Evolutionary conservation across 2,888 invertebrate genomes (phyloP), one percentile per base, ranked within the genome.

Genomic region (Apotomis capreana): DNA sequence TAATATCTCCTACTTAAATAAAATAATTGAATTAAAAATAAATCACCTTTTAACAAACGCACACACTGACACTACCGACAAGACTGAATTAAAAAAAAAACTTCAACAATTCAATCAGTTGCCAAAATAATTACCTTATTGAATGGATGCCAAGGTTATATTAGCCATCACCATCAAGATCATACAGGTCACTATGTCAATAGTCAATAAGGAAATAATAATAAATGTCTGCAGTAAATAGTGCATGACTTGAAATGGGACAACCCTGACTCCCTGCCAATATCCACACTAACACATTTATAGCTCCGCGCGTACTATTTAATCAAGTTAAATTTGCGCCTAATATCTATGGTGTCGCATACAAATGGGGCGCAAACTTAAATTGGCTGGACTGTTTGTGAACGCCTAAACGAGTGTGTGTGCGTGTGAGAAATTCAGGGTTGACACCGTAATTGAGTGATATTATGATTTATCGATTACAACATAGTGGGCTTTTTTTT

Each of bases 201-300:
- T 64, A 70, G 77, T 79, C 70, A 80, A 79, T 78, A 83, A 54
- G 76, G 81, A 80, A 75, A 77, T 57, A n/a, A 73, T 13, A 60
- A 78, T 75, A 77, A 80, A 75, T 65, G 78, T 78, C 73, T 74
- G 74, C 61, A 67, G 6, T 51, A 75, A 70, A 68, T 78, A 75
- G 64, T 77, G 75, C 76, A 77, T 77, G 62, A 37, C 62, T 65
- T 37, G 0, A 62, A 54, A 59, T 26, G 58, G n/a, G 72, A 49
- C 72, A 68, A 51, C 68, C 72, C 72, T 68, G 68, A 59, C 13
- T 8, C 13, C 36, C 52, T 52, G 72, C 72, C 72, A 72, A 72
- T 36, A 59, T 13, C 10, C 9, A 55, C 63, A 63, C 68, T 44
- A 52, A 68, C 52, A 72, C 68, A 59, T 37, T 10, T 9, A 63